Base-by-base conservation (phyloP, 2,888 invertebrate species). In the Cosmorhoe ocellata region DNA sequence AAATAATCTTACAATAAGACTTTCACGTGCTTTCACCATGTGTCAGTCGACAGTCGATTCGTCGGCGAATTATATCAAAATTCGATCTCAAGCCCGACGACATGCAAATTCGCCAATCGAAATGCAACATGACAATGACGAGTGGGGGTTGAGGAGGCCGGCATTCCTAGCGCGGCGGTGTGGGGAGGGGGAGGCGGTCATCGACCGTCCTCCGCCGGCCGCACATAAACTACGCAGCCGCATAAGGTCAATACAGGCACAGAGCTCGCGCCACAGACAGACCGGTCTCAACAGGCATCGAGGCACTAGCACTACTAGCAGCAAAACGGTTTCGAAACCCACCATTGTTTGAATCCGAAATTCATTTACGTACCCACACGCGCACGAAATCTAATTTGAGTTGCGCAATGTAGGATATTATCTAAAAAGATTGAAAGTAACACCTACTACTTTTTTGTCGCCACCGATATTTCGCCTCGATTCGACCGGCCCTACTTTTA, bases 121-220 rank as follows among this genome's bases (percentile, higher is more conserved):
- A 83, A 79, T 84, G 83, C 84, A 84, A 80, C 79, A 76, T 80
- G 83, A 84, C 79, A 74, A n/a, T 81, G 82, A 81, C 74, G 74
- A 74, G 76, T 66, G 71, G 72, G 70, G 65, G 67, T 64, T 59
- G 59, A 48, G 5, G 24, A 1, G 62, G 49, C 45, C 70, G 71
- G 82, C 86, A 85, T 85, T 86, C 84, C 84, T 84, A 82, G 83
- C 62, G 71, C 65, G 71, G 69, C 71, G 64, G 62, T 60, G 69
- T 71, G 55, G 67, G 51, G 41, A 52, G 49, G 51, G 69, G 69
- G 66, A 66, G 75, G 60, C 79, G 87, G 88, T 89, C 87, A 85
- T 87, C 88, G 89, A 87, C 89, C 89, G 88, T 88, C 89, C 88
- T 88, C 88, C 69, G 79, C 66, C 79, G 78, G 79, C 75, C 83